Evolutionary conservation across 2,888 invertebrate genomes (phyloP).

Genomic region (Plemyria rubiginata): DNA sequence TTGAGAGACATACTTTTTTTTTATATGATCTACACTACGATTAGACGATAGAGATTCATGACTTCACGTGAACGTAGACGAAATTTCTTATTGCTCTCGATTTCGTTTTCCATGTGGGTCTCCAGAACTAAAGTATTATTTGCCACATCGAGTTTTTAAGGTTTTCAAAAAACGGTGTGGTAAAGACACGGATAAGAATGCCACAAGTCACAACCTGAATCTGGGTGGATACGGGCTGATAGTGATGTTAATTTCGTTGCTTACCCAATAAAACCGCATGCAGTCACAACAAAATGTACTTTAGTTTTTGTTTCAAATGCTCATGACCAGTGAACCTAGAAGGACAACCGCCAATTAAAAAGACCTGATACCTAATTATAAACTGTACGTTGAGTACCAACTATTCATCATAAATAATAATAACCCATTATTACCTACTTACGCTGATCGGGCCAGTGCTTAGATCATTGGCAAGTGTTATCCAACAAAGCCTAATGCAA

Average conservation of each 20-base stretch:
- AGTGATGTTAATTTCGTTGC: constrained; percentile 14
- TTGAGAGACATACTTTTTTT: too few relatives aligned
- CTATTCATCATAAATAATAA: constrained; percentile 5
- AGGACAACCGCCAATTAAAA: constrained; percentile 18
- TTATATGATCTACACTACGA: too few relatives aligned
- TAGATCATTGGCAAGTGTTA: constrained; percentile 20
- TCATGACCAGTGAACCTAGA: constrained; percentile 8
- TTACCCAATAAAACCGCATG: constrained; percentile 7
- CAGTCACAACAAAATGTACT: constrained; percentile 1
- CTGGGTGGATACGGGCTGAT: constrained; percentile 25
- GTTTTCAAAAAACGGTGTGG: too few relatives aligned
- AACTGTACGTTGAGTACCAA: constrained; percentile 12
- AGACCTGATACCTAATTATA: constrained; percentile 15
- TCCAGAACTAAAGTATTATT: too few relatives aligned
- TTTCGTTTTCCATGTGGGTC: too few relatives aligned
- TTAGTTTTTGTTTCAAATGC: constrained; percentile 11
- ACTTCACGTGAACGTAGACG: too few relatives aligned
- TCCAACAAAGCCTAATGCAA: constrained; percentile 43
- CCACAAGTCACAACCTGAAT: neutral
- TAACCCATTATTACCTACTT: constrained; percentile 17
- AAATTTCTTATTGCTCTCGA: too few relatives aligned
- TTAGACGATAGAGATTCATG: too few relatives aligned
- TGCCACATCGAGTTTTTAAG: too few relatives aligned
- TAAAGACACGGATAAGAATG: neutral
- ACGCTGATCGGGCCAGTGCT: constrained; percentile 11